Base-by-base conservation (phyloP, 2,113 vertebrate genomes). In the Procapra przewalskii region DNA sequence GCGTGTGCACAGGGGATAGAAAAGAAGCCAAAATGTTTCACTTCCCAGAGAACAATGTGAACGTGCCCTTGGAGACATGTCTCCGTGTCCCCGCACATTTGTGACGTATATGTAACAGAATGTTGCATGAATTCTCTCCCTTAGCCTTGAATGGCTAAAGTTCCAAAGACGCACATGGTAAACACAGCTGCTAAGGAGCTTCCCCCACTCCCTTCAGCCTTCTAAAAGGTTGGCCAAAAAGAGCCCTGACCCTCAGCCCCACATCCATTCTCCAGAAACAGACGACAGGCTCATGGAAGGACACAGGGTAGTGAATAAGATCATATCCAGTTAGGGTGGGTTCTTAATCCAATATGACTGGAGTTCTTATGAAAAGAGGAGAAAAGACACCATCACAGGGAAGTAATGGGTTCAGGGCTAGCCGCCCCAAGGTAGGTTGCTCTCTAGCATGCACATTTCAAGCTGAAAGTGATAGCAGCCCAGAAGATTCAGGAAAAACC, bases 21-120 rank as follows among this genome's bases (percentile, higher is more conserved):
- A 79, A 85, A n/a, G 48, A 50, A 93, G 27, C 59, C 83, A 50
- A 54, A 15, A 27, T 33, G 19, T 13, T 62, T 21, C 8, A 7
- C 14, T 4, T 50, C n/a, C 13, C 48, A 40, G 75, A 57, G 12
- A 71, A 82, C 33, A 64, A 4, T 11, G 2, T 3, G 54, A 52
- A 10, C 9, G 1, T 67, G 3, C 13, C 83, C n/a, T 50, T n/a
- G 17, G 9, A 64, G 27, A 88, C 11, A 3, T 86, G 40, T 82
- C 5, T 21, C 48, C 33, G 77, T 1, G 4, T 4, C 4, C 3
- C 19, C 7, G 7, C 12, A n/a, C 31, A 27, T 17, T 40, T 13
- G 79, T 40, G 90, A 75, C 7, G 10, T 15, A 0, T 36, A 21
- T 21, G 55, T 25, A 88, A 27, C 54, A 77, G 71, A 33, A 59